A percentile compares a stretch with the other conserved stretches of the same genome.
Evolutionary conservation across 2,888 invertebrate genomes (phyloP).

Genomic region (Idaea straminata): DNA sequence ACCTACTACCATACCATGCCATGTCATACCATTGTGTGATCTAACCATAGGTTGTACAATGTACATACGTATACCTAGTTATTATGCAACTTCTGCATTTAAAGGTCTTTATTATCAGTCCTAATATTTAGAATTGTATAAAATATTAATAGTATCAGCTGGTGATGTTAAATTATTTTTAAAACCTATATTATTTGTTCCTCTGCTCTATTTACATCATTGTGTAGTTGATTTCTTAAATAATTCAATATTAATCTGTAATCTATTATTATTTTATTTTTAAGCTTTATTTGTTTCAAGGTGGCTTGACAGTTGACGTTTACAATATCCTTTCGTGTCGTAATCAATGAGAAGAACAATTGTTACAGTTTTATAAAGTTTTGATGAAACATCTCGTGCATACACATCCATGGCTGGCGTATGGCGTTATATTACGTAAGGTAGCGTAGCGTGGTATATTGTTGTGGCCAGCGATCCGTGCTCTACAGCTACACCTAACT

Average conservation of each 20-base stretch:
- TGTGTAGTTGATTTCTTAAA: not conserved
- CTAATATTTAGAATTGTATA: not conserved
- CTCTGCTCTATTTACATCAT: not conserved
- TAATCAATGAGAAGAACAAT: not conserved
- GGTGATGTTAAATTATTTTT: too few relatives aligned
- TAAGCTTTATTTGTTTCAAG: not conserved
- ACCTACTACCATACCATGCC: too few relatives aligned
- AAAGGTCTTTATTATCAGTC: not conserved
- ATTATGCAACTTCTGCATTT: not conserved
- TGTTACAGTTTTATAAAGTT: not conserved
- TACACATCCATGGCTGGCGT: conserved; percentile 16
- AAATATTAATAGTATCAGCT: not conserved
- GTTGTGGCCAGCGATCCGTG: conserved; percentile 54
- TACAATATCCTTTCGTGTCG: not conserved
- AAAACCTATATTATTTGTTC: not conserved
- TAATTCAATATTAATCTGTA: not conserved
- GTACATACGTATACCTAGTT: not conserved
- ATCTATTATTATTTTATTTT: not conserved
- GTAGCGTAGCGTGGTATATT: conserved; percentile 50
- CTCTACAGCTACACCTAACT: conserved; percentile 35
- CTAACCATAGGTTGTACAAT: not conserved
- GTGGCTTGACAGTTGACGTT: not conserved
- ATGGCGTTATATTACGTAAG: conserved; percentile 57
- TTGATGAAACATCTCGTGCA: not conserved
- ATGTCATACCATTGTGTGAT: not conserved